Base-by-base conservation (phyloP, 2,113 vertebrate species). In the Balaenoptera acutorostrata region DNA sequence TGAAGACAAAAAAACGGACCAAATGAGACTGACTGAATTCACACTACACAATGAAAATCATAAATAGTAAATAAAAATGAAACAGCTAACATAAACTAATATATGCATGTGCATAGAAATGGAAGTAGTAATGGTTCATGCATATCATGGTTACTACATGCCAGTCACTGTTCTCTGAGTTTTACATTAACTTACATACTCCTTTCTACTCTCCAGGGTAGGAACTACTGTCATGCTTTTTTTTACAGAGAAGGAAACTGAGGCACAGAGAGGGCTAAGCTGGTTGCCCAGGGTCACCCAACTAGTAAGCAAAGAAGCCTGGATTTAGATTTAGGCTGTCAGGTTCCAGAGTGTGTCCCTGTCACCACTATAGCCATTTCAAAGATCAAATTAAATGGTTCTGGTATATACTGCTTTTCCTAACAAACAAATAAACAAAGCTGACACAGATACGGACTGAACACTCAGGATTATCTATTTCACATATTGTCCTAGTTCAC, bases 221-320 rank as follows among this genome's bases (percentile, higher is more conserved):
- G 44, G 29, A 61, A 21, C 8, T 33, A 44, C 5, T 17, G 27
- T 1, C 49, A 33, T 20, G 6, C 1, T 49, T 72, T 86, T 21
- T 90, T 90, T 92, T 36, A 81, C 55, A 82, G 5, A 46, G 39
- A 17, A 80, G 57, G 20, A 81, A 71, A 85, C 14, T 49, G 46
- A 85, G n/a, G 29, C 49, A 72, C 13, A 44, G 46, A 85, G 3
- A 68, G 21, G 7, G 4, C 12, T 64, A 31, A 78, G 27, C 10
- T 3, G 6, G 44, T 33, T 36, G 14, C 10, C 10, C 0, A 63
- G 44, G 20, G 10, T 17, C 17, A 64, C 18, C 11, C 46, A 13
- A 10, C 2, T 52, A 25, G 11, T 44, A n/a, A 69, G 57, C 44
- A 14, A 36, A 44, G 29, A 21, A 44, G 39, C 7, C 33, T 61